Conservation (phyloP, 2,888 invertebrate species). For the Drosophila imparisetae region DNA sequence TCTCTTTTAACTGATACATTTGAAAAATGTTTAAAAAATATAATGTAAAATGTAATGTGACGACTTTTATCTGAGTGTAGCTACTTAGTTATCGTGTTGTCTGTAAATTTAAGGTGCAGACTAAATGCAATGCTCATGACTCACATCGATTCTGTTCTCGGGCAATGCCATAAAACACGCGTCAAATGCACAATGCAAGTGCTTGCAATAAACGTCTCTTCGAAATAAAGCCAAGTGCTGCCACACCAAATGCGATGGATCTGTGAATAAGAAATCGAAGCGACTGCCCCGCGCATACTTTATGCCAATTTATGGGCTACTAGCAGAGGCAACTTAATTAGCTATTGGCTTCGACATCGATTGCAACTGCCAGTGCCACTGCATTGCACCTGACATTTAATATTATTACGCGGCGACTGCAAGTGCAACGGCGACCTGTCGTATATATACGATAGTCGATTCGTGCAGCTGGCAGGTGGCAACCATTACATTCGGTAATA, state of each 20-base stretch:
- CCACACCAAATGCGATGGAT: conserved; percentile 29
- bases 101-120: conserved; percentile 60
- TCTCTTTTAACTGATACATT: background rate
- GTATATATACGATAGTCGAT: conserved; percentile 56
- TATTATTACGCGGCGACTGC: conserved; percentile 66
- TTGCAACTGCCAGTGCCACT: conserved; percentile 47
- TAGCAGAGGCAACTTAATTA: conserved; percentile 70
- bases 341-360: conserved; percentile 56
- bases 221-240: conserved; percentile 32
- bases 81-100: conserved; percentile 59
- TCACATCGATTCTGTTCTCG: conserved; percentile 58
- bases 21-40: background rate
- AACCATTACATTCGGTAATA: conserved; percentile 44
- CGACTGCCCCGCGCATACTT: conserved; percentile 58
- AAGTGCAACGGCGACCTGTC: conserved; percentile 37
- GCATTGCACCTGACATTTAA: conserved; percentile 78
- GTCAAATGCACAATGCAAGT: conserved; percentile 32
- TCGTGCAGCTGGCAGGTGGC: conserved; percentile 13
- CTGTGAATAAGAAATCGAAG: conserved; percentile 3
- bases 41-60: fast-evolving
- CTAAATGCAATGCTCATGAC: conserved; percentile 72
- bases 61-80: background rate
- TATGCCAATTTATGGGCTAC: conserved; percentile 55
- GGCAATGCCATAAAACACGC: conserved; percentile 65
- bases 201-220: conserved; percentile 42